These are phyloP conservation scores for Asbolus verrucosus DNA, from an alignment of 1,140 invertebrate species.

Conservation along the genomic window DNA sequence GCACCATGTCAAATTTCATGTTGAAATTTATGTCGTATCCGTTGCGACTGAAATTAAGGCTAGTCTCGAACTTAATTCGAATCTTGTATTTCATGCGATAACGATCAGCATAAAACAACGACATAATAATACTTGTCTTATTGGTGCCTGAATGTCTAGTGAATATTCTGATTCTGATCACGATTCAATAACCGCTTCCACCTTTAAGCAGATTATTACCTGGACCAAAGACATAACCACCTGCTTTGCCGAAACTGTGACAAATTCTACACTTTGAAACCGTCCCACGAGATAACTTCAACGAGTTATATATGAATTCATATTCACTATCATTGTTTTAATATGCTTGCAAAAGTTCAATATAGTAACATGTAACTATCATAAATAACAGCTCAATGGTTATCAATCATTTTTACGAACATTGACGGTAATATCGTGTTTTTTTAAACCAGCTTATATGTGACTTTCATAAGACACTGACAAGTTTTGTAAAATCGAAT, in stretches of 20 bases:
- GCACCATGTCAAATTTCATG: too few species aligned
- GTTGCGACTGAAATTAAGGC: too few species aligned
- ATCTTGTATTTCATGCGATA: not conserved
- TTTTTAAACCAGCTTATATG: too few species aligned
- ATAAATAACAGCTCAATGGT: too few species aligned
- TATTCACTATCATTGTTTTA: too few species aligned
- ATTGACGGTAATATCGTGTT: too few species aligned
- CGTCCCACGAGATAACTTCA: constrained; percentile 30
- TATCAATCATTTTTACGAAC: too few species aligned
- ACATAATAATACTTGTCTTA: constrained; percentile 8
- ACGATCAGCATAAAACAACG: not conserved
- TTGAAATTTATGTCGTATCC: too few species aligned
- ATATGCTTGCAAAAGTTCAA: too few species aligned
- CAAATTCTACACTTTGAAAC: constrained; percentile 8
- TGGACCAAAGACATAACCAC: not conserved
- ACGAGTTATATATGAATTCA: constrained; percentile 1
- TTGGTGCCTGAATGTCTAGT: constrained; percentile 19
- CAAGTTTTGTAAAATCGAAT: too few species aligned
- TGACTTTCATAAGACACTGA: too few species aligned
- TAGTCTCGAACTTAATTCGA: not conserved
- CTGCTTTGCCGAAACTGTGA: constrained; percentile 19
- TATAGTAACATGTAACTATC: too few species aligned
- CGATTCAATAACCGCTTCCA: constrained; percentile 5
- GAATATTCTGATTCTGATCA: not conserved
- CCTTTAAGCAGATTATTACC: not conserved